phyloP scores from a whole-genome alignment of 2,888 invertebrate genomes.

The Oegoconia quadripuncta region DNA sequence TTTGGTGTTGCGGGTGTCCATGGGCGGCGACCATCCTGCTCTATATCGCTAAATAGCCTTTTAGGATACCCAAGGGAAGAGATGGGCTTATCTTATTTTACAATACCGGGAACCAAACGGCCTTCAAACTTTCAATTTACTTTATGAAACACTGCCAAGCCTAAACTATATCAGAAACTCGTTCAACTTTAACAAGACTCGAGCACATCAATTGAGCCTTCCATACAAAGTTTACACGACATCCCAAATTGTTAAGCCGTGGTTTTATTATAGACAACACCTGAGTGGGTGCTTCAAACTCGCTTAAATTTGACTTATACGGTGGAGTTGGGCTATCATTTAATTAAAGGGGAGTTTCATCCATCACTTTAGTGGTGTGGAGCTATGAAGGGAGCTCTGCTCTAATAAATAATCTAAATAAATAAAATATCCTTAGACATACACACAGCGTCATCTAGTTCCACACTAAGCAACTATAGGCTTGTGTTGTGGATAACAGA shows the following conservation, averaged over 20 bases:
- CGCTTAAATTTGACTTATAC: conserved; percentile 27
- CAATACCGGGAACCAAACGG: too few species aligned
- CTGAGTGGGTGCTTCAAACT: conserved; percentile 32
- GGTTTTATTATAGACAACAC: conserved; percentile 30
- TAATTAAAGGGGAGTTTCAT: conserved; percentile 9
- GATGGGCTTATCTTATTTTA: too few species aligned
- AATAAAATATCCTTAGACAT: too few species aligned
- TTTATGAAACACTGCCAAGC: too few species aligned
- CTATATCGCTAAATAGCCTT: too few species aligned
- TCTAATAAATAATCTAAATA: neutral
- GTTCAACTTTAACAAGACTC: neutral
- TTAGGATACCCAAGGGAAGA: too few species aligned
- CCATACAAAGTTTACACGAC: neutral
- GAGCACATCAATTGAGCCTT: neutral
- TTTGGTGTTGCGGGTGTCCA: too few species aligned
- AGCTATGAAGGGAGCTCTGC: conserved; percentile 1
- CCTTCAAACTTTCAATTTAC: too few species aligned
- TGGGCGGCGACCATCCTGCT: too few species aligned
- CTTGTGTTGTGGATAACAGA: too few species aligned
- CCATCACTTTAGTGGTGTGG: conserved; percentile 1
- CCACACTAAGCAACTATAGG: too few species aligned
- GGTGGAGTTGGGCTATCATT: conserved; percentile 18
- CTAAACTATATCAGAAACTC: neutral
- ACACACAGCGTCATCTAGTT: too few species aligned
- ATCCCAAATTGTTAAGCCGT: conserved; percentile 11